phyloP scores from a whole-genome alignment of 1,140 invertebrate species.

The Drosophila athabasca region DNA sequence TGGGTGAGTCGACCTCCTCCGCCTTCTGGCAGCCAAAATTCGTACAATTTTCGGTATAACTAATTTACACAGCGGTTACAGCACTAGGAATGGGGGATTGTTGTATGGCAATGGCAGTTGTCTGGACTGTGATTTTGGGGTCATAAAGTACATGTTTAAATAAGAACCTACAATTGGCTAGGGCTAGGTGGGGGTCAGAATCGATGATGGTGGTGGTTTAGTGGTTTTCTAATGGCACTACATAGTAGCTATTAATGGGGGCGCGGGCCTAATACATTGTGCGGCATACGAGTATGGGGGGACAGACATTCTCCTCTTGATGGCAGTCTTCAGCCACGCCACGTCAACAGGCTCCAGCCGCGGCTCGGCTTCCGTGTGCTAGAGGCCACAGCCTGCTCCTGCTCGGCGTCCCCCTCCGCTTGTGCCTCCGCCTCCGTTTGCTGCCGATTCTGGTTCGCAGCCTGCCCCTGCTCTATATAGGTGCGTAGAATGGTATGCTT shows the following conservation, averaged over 20 bases:
- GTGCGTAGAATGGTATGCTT: conserved; percentile 81
- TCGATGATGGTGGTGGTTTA: conserved; percentile 23
- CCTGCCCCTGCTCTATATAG: conserved; percentile 62
- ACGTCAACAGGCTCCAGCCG: conserved; percentile 77
- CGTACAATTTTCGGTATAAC: conserved; percentile 28
- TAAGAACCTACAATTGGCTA: conserved; percentile 52
- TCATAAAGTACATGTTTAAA: conserved; percentile 45
- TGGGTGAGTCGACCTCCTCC: conserved; percentile 33
- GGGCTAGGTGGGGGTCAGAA: conserved; percentile 26
- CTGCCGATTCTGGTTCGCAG: conserved; percentile 25
- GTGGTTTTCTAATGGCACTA: conserved; percentile 69
- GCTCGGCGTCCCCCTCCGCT: conserved; percentile 21
- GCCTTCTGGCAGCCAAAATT: conserved; percentile 20
- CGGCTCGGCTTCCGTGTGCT: conserved; percentile 64
- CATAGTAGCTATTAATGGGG: conserved; percentile 79
- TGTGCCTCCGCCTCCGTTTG: conserved; percentile 27
- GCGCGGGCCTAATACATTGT: conserved; percentile 78
- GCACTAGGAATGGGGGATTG: conserved; percentile 17
- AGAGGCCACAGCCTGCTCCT: conserved; percentile 15
- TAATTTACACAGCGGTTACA: conserved; percentile 48
- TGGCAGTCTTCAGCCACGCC: conserved; percentile 60
- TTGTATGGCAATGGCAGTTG: conserved; percentile 75
- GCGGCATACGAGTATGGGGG: conserved; percentile 48
- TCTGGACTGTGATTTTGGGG: background rate
- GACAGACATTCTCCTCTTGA: background rate